Evolutionary conservation across 2,113 vertebrate species (phyloP).

Genomic region (Phylloscopus whistleri): DNA sequence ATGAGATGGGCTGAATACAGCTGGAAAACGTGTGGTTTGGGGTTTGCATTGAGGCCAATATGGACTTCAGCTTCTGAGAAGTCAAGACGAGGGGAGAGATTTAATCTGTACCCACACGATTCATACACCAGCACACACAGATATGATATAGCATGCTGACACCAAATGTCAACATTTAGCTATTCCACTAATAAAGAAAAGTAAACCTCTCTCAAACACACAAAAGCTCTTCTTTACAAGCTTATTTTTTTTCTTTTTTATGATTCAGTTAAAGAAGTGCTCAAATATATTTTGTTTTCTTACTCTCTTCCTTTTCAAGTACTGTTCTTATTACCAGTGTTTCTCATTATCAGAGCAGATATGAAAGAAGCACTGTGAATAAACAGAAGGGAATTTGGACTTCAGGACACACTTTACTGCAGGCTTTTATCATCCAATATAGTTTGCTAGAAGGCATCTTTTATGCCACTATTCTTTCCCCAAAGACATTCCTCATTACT

Average conservation of each 20-base stretch:
- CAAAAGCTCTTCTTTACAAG: not conserved
- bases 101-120: not conserved
- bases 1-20: not conserved
- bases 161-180: not conserved
- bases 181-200: not conserved
- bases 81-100: not conserved
- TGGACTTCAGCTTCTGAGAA: not conserved
- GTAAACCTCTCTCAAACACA: not conserved
- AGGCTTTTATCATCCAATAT: conserved; percentile 36
- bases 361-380: not conserved
- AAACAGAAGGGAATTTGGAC: conserved; percentile 48
- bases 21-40: not conserved
- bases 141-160: not conserved
- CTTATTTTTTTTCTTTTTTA: not conserved
- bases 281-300: not conserved
- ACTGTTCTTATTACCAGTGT: not conserved
- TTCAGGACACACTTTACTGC: conserved; percentile 2
- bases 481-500: conserved; percentile 66
- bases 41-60: not conserved
- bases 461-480: conserved; percentile 51
- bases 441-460: conserved; percentile 39
- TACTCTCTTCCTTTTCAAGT: not conserved
- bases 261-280: not conserved
- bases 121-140: not conserved
- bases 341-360: conserved; percentile 1